These are phyloP conservation scores for Automeris io DNA, from an alignment of 2,888 invertebrate species.

Conservation along the genomic window DNA sequence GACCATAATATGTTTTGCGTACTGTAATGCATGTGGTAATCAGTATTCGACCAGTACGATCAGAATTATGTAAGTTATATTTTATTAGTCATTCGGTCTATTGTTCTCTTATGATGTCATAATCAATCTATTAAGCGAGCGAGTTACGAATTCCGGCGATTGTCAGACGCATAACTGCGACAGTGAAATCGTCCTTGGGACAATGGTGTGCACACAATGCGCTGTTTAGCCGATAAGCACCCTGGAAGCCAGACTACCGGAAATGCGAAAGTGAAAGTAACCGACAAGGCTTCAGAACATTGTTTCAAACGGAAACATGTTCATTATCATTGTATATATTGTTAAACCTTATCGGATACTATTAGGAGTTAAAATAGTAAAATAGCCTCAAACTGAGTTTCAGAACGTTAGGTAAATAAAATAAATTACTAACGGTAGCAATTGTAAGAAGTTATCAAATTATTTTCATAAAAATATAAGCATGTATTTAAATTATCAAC, in stretches of 20 bases:
- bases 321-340: no score
- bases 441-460: no score
- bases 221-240: conserved; percentile 51
- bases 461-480: no score
- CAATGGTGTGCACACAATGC: conserved; percentile 51
- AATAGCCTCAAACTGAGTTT: no score
- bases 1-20: no score
- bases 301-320: conserved; percentile 2
- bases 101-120: conserved; percentile 45
- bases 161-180: conserved; percentile 24
- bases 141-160: conserved; percentile 28
- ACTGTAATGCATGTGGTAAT: no score
- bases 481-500: no score
- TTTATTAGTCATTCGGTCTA: conserved; percentile 13
- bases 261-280: conserved; percentile 64
- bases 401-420: no score
- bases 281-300: conserved; percentile 11
- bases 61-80: conserved; percentile 2
- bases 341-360: no score
- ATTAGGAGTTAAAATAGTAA: no score
- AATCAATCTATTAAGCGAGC: conserved; percentile 29
- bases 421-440: no score
- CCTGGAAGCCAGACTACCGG: conserved; percentile 37
- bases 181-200: conserved; percentile 63
- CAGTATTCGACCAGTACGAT: not conserved